phyloP scores from a whole-genome alignment of 2,113 vertebrate species.

The Oryzias celebensis region DNA sequence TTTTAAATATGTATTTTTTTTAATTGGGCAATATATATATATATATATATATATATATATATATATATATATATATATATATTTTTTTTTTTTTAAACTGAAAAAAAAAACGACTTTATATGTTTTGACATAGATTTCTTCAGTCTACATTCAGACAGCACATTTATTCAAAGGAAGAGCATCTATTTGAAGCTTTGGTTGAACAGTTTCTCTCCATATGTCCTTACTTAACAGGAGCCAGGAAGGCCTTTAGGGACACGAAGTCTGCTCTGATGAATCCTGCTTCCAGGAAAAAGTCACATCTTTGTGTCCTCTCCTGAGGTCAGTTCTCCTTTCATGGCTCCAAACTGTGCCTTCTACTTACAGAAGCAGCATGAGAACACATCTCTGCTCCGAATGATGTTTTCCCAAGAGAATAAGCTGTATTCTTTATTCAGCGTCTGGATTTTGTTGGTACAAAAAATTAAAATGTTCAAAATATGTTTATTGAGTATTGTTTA shows the following conservation, averaged over 20 bases:
- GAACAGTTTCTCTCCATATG: constrained; percentile 22
- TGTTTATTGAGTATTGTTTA: too few relatives aligned
- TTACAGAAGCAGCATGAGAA: constrained; percentile 21
- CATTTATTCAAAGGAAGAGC: not conserved
- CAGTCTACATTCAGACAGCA: not conserved
- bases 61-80: too few relatives aligned
- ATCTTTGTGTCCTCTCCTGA: constrained; percentile 54
- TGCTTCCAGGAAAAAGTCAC: constrained; percentile 47
- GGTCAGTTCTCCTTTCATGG: constrained; percentile 33
- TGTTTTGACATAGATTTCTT: not conserved
- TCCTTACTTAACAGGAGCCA: constrained; percentile 35
- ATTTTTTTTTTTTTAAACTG: not conserved
- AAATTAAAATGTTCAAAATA: too few relatives aligned
- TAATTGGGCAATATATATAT: too few relatives aligned
- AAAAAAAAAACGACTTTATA: not conserved
- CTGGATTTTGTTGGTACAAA: too few relatives aligned
- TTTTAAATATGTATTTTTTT: too few relatives aligned
- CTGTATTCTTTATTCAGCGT: not conserved
- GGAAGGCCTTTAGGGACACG: constrained; percentile 13
- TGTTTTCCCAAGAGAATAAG: constrained; percentile 3
- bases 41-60: too few relatives aligned
- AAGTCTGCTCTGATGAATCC: constrained; percentile 39
- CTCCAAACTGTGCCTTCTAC: constrained; percentile 7
- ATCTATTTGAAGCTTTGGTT: constrained; percentile 7
- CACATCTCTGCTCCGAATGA: constrained; percentile 20